A percentile compares a stretch with the other conserved stretches of the same genome.
Evolutionary conservation across 2,888 invertebrate species (phyloP).

Genomic region (Schizaphis graminum): DNA sequence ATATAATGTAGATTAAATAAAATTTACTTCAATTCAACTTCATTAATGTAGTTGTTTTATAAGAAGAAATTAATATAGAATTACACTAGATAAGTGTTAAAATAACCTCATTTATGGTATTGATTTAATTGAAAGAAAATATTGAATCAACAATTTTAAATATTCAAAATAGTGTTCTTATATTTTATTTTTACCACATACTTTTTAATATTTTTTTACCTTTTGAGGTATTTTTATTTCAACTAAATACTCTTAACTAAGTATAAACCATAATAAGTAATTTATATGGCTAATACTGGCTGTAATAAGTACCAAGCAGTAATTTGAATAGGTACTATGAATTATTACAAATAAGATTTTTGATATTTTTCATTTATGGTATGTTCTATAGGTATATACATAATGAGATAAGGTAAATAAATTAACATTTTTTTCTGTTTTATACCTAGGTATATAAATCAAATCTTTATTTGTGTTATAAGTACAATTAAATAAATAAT

Average conservation of each 20-base stretch:
- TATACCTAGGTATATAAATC: background rate
- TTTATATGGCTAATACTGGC: background rate
- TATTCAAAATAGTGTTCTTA: background rate
- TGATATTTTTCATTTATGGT: background rate
- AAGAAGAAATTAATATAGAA: too few species aligned
- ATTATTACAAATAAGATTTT: background rate
- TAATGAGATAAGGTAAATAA: background rate
- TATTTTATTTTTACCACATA: background rate
- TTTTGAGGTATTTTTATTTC: too few species aligned
- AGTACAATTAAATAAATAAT: background rate
- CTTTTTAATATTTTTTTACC: background rate
- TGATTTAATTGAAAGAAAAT: too few species aligned
- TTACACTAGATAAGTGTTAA: too few species aligned
- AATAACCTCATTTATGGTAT: too few species aligned
- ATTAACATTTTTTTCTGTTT: background rate
- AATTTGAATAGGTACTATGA: too few species aligned
- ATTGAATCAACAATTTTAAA: background rate
- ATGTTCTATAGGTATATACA: background rate
- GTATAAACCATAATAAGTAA: background rate
- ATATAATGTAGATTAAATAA: too few species aligned
- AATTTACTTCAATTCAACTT: too few species aligned
- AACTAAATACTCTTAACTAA: too few species aligned
- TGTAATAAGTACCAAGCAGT: background rate
- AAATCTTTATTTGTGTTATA: background rate
- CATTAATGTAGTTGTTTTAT: too few species aligned